Evolutionary conservation across 2,797 vertebrate genomes (phyloP).

Genomic region (Buphagus erythrorhynchus): DNA sequence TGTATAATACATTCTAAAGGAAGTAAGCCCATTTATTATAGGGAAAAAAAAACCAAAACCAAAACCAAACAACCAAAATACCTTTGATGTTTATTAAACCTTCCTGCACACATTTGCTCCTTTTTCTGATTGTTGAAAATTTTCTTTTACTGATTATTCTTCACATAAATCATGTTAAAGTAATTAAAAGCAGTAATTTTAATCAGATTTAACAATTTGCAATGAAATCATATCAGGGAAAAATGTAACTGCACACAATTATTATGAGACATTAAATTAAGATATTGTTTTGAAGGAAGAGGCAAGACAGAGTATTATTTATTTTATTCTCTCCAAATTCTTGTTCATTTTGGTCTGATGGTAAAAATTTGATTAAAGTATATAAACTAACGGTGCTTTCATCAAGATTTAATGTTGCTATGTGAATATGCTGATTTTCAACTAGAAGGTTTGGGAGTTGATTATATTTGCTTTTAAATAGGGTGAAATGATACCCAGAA

Average conservation of each 20-base stretch:
- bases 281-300: neutral
- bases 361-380: neutral
- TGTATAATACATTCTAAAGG: slow-evolving; percentile 5
- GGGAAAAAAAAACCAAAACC: neutral
- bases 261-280: neutral
- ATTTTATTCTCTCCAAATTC: neutral
- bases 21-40: neutral
- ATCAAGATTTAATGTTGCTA: neutral
- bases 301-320: neutral
- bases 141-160: neutral
- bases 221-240: neutral
- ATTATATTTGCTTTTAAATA: neutral
- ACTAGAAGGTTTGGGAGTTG: neutral
- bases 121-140: neutral
- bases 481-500: neutral
- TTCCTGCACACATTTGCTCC: neutral
- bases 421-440: neutral
- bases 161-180: neutral
- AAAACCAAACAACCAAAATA: neutral
- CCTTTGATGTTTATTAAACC: neutral
- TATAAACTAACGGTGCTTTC: neutral
- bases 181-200: neutral
- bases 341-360: neutral
- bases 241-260: neutral
- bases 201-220: neutral